These are phyloP conservation scores for Corvus cornix DNA, from an alignment of 2,113 vertebrate genomes.

Conservation along the genomic window DNA sequence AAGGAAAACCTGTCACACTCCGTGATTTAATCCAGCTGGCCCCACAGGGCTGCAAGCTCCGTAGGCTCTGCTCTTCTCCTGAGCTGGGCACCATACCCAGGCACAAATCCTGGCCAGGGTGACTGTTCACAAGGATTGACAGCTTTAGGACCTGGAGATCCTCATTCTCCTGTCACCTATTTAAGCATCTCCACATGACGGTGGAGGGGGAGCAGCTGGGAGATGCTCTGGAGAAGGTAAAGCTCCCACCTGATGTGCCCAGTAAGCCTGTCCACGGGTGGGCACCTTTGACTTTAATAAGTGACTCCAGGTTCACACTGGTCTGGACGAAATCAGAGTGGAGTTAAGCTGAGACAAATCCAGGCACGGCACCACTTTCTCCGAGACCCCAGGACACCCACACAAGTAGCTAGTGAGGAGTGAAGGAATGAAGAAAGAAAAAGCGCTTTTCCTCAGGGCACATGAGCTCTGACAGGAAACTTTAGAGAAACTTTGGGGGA, in stretches of 20 bases:
- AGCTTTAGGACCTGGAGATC: not conserved
- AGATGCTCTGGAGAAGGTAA: not conserved
- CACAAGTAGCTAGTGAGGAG: conserved; percentile 8
- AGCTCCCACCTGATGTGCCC: not conserved
- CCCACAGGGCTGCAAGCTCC: not conserved
- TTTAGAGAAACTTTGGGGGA: conserved; percentile 42
- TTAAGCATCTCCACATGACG: fast-evolving
- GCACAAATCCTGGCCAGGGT: not conserved
- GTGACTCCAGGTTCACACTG: not conserved
- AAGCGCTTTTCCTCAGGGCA: conserved; percentile 42
- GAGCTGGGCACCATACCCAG: not conserved
- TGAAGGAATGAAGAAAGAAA: conserved; percentile 35
- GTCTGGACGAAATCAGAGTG: not conserved
- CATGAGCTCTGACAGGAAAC: conserved; percentile 41
- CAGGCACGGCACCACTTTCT: conserved; percentile 17
- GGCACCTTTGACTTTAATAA: not conserved
- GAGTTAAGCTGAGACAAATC: not conserved
- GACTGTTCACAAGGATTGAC: not conserved
- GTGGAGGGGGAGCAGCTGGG: not conserved
- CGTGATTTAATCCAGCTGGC: not conserved
- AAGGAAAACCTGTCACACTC: not conserved
- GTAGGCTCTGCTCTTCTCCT: not conserved
- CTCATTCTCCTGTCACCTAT: not conserved
- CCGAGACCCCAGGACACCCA: not conserved
- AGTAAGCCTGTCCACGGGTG: not conserved